phyloP scores from a whole-genome alignment of 2,888 invertebrate species.

The Dascillus cervinus region DNA sequence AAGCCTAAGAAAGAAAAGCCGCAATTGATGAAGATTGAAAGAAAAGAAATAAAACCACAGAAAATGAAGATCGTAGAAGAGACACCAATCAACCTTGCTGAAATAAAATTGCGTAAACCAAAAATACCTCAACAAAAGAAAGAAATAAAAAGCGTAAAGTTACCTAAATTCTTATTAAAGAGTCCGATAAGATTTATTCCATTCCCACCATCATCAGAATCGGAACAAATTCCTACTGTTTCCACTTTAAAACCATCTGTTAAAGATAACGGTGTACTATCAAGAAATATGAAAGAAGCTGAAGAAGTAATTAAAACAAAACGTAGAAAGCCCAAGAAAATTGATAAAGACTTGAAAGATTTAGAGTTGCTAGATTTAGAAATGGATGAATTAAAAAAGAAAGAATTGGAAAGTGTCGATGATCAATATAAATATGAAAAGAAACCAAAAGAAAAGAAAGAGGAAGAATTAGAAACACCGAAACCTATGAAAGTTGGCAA shows the following conservation, averaged over 20 bases:
- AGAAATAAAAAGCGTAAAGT: conserved; percentile 30
- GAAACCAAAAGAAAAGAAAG: conserved; percentile 18
- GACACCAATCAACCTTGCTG: conserved; percentile 50
- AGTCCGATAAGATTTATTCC: conserved; percentile 47
- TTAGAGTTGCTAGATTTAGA: conserved; percentile 30
- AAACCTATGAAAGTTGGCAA: conserved; percentile 40
- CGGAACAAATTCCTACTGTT: conserved; percentile 21
- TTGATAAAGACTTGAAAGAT: conserved; percentile 48
- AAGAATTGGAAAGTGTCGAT: conserved; percentile 30
- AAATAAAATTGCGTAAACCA: conserved; percentile 58
- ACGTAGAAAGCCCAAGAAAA: conserved; percentile 36
- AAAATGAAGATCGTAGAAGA: conserved; percentile 49
- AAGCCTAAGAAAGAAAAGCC: conserved; percentile 11
- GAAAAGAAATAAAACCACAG: conserved; percentile 35
- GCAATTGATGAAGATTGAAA: conserved; percentile 8
- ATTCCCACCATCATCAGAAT: conserved; percentile 50
- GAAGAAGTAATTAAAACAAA: conserved; percentile 54
- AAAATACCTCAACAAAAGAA: conserved; percentile 42
- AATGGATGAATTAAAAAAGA: conserved; percentile 39
- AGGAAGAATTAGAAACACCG: conserved; percentile 26
- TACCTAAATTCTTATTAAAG: conserved; percentile 44
- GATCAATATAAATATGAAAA: conserved; percentile 26
- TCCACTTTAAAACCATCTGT: conserved; percentile 44
- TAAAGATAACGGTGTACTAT: conserved; percentile 58
- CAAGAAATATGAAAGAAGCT: conserved; percentile 57